Evolutionary conservation across 2,113 vertebrate species (phyloP).

Genomic region (Psettodes erumei): DNA sequence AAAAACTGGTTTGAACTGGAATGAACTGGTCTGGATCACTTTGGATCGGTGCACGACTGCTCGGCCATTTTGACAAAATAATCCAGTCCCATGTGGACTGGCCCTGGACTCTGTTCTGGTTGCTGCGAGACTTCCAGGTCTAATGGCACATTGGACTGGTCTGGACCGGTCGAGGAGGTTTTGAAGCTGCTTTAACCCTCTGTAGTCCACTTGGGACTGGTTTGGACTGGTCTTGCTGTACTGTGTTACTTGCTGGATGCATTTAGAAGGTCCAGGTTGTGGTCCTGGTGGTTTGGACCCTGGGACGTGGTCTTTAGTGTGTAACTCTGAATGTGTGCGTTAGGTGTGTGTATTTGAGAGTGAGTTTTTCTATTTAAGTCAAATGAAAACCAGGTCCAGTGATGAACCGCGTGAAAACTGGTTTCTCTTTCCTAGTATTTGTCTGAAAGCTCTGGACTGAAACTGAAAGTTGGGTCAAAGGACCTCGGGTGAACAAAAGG

Average conservation of each 20-base stretch:
- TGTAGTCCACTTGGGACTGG: background rate
- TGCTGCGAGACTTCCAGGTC: background rate
- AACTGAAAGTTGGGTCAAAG: background rate
- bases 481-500: background rate
- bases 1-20: background rate
- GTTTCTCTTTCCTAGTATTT: too few species aligned
- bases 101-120: background rate
- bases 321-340: background rate
- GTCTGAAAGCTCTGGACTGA: background rate
- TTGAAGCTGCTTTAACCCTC: background rate
- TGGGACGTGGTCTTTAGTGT: background rate
- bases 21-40: background rate
- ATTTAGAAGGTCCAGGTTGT: background rate
- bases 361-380: too few species aligned
- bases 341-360: too few species aligned
- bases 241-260: background rate
- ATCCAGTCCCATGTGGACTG: background rate
- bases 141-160: background rate
- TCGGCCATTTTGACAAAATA: background rate
- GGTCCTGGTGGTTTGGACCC: too few species aligned
- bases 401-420: too few species aligned
- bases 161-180: background rate
- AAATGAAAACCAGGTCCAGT: too few species aligned
- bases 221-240: background rate
- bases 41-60: background rate